Base-by-base conservation (phyloP, 2,888 invertebrate species). In the Drepana falcataria region DNA sequence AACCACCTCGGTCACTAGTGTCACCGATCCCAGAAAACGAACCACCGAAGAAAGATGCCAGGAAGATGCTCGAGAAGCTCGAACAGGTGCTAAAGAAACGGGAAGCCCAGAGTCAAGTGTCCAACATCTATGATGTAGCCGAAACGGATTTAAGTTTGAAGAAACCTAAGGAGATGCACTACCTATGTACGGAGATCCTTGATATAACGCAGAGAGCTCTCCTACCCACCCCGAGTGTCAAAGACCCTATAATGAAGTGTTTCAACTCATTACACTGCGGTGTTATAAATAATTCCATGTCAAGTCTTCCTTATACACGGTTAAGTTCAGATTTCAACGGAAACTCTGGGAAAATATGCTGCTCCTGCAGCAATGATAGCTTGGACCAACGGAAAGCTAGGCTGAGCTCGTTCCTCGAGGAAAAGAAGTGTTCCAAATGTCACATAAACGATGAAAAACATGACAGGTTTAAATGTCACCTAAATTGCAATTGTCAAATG, bases 1-100 rank as follows among this genome's bases (percentile, higher is more conserved):
- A 96, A 74, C 95, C 96, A 1, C 96, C 95, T 0, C 81, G 95
- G 60, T 93, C 92, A 1, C 94, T 95, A 66, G 84, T 62, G 35
- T 64, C 76, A 0, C 67, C 83, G 0, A 75, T 72, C 5, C 68
- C 67, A 3, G 81, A 79, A 68, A 69, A 59, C 21, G 4, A 37
- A 5, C 65, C 67, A 64, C 77, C 79, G 34, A 83, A 81, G 47
- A 87, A 83, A 58, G 93, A 93, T 65, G 91, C 94, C 0, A 93
- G 93, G 73, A 91, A 94, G 59, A 94, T 94, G 93, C 76, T 94
- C 0, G 92, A 93, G 63, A 94, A 94, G 66, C 76, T 94, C 0
- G 94, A 94, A 73, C 91, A 90, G 58, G 93, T 93, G 0, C 72
- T 94, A 54, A 84, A 91, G 53, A 92, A 92, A 58, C 70, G 85